Percentiles rank a stretch among this genome's conserved stretches.
Evolutionary conservation across 2,888 invertebrate species (phyloP).

Genomic region (Dasypolia templi): DNA sequence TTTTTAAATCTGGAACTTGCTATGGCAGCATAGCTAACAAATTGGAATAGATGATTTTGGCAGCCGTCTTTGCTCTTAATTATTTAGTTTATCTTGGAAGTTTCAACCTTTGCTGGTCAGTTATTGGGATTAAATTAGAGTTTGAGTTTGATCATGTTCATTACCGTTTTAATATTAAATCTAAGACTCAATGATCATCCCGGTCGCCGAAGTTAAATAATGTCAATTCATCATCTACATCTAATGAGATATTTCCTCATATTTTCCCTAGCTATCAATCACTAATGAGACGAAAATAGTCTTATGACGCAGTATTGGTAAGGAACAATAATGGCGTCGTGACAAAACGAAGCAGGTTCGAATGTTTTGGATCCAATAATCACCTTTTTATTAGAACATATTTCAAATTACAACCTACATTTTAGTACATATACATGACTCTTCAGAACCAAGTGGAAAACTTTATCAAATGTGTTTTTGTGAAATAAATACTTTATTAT

Average conservation of each 20-base stretch:
- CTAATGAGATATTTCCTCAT: neutral
- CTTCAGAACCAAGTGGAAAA: neutral
- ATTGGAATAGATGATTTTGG: neutral
- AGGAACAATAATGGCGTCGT: neutral
- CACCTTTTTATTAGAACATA: neutral
- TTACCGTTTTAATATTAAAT: neutral
- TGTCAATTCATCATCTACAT: neutral
- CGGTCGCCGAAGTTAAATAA: neutral
- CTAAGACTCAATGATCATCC: neutral
- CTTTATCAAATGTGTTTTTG: neutral
- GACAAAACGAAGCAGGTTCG: neutral
- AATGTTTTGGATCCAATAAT: neutral
- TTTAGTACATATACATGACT: neutral
- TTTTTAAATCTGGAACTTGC: neutral
- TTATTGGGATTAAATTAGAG: neutral
- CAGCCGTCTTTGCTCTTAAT: neutral
- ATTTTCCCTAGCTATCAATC: neutral
- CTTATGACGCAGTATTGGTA: neutral
- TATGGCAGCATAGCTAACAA: neutral
- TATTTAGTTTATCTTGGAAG: neutral
- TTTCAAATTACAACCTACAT: neutral
- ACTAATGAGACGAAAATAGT: neutral
- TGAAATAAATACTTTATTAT: too few species aligned
- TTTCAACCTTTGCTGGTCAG: neutral
- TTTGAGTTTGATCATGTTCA: neutral